phyloP scores from a whole-genome alignment of 1,140 invertebrate species.

The Drosophila baimaii region DNA sequence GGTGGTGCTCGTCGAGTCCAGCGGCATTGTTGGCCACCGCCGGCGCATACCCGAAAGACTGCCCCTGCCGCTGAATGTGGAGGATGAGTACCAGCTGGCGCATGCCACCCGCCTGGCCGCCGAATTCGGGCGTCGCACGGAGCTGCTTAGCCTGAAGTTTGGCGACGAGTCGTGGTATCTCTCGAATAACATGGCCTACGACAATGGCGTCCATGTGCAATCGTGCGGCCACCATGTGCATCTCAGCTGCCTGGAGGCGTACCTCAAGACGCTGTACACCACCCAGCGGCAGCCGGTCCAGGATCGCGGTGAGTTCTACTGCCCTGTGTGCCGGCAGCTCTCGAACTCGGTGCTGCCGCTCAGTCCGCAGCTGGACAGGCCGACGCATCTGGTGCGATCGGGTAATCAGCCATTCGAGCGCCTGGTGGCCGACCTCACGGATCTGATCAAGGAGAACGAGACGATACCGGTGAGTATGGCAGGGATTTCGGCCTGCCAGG shows the following conservation, averaged over 20 bases:
- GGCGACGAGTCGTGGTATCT: slow-evolving; percentile 90
- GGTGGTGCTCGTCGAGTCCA: slow-evolving; percentile 90
- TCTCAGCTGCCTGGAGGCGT: slow-evolving; percentile 95
- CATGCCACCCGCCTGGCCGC: slow-evolving; percentile 66
- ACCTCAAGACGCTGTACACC: slow-evolving; percentile 91
- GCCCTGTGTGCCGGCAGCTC: slow-evolving; percentile 96
- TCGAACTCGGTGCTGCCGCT: slow-evolving; percentile 96
- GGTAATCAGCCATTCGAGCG: slow-evolving; percentile 86
- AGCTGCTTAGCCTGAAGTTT: slow-evolving; percentile 74
- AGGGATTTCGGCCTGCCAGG: no score
- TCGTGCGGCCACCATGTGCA: slow-evolving; percentile 98
- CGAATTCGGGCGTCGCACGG: slow-evolving; percentile 75
- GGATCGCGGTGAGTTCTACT: slow-evolving; percentile 95
- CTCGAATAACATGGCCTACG: slow-evolving; percentile 95
- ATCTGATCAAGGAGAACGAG: slow-evolving; percentile 89
- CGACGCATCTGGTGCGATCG: slow-evolving; percentile 87
- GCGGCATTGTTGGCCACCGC: slow-evolving; percentile 83
- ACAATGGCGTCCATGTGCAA: slow-evolving; percentile 97
- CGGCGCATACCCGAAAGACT: slow-evolving; percentile 72
- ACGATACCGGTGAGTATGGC: slow-evolving; percentile 87
- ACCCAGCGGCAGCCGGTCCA: slow-evolving; percentile 90
- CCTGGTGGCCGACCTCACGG: slow-evolving; percentile 87
- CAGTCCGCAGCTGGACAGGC: slow-evolving; percentile 90
- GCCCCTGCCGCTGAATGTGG: slow-evolving; percentile 66
- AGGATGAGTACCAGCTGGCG: slow-evolving; percentile 68